phyloP scores from a whole-genome alignment of 2,888 invertebrate species.

The Arctia plantaginis region DNA sequence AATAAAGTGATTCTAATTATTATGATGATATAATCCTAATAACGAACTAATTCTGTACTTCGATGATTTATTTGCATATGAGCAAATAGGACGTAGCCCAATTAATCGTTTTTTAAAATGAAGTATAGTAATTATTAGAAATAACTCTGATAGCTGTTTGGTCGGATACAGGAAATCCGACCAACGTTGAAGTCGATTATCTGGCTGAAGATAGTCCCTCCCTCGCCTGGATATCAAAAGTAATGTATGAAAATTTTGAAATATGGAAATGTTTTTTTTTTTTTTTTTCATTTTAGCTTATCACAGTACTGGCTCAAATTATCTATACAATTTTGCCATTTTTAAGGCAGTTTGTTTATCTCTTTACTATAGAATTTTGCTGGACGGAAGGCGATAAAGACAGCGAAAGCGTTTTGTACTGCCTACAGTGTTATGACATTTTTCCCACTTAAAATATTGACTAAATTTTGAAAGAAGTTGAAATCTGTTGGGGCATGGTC shows the following conservation, averaged over 20 bases:
- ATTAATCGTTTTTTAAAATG: not conserved
- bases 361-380: too few relatives aligned
- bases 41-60: not conserved
- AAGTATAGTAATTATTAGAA: not conserved
- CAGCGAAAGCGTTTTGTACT: too few relatives aligned
- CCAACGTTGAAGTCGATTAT: not conserved
- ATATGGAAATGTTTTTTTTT: too few relatives aligned
- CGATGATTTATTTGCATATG: not conserved
- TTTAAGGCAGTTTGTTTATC: too few relatives aligned
- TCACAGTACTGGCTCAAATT: too few relatives aligned
- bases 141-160: not conserved
- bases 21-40: not conserved
- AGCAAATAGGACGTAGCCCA: not conserved
- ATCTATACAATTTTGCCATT: too few relatives aligned
- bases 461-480: too few relatives aligned
- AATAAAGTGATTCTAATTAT: not conserved
- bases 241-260: not conserved
- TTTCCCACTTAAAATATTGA: too few relatives aligned
- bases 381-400: too few relatives aligned
- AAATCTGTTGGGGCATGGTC: too few relatives aligned
- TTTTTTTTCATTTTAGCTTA: too few relatives aligned
- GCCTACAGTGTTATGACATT: too few relatives aligned
- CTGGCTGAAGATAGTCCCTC: not conserved
- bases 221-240: not conserved
- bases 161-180: not conserved